Evolutionary conservation across 2,797 vertebrate species (phyloP).

Genomic region (Basileuterus tristriatus): DNA sequence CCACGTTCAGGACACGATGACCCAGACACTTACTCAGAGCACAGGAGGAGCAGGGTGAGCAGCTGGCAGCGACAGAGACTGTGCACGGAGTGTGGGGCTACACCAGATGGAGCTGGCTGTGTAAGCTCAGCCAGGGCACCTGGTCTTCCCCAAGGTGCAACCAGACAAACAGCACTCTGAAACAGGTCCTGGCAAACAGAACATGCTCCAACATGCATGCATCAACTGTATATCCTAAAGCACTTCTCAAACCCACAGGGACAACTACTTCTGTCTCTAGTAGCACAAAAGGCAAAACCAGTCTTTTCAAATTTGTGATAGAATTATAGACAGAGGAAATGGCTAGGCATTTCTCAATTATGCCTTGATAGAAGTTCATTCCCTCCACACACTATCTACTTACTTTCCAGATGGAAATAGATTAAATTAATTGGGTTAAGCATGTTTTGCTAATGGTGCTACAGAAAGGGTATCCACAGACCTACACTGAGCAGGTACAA

Average conservation of each 20-base stretch:
- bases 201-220: not conserved
- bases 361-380: slow-evolving; percentile 1
- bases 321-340: slow-evolving; percentile 26
- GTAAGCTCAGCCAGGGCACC: not conserved
- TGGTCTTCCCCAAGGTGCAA: not conserved
- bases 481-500: not conserved
- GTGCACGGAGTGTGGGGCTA: not conserved
- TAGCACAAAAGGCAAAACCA: not conserved
- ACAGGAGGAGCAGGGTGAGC: not conserved
- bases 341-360: slow-evolving; percentile 17
- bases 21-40: not conserved
- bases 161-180: not conserved
- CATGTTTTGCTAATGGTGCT: not conserved
- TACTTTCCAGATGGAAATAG: slow-evolving; percentile 47
- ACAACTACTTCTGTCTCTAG: not conserved
- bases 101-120: not conserved
- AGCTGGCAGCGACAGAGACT: accelerated
- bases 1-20: not conserved
- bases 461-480: not conserved
- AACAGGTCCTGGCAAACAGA: not conserved
- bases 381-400: not conserved
- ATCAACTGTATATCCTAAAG: not conserved
- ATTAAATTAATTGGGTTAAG: slow-evolving; percentile 36
- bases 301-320: slow-evolving; percentile 3
- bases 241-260: not conserved